Percentiles rank a stretch among this genome's conserved stretches.
Conservation (phyloP, 2,113 vertebrate species). For the Semicossyphus pulcher region DNA sequence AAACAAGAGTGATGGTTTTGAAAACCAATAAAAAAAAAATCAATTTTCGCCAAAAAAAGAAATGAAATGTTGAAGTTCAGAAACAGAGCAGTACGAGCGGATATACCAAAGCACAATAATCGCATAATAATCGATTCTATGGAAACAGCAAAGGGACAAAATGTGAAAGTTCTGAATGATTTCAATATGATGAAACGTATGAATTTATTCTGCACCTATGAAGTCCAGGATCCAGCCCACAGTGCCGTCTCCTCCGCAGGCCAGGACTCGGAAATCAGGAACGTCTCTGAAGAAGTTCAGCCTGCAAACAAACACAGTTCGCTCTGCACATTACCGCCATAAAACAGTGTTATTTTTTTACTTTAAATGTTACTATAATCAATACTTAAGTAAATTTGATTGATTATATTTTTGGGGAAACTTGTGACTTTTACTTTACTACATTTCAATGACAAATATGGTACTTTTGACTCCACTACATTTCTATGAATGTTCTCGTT, state of each 20-base stretch:
- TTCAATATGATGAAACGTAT: neutral
- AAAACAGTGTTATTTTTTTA: too few relatives aligned
- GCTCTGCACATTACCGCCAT: neutral
- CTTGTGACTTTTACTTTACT: too few relatives aligned
- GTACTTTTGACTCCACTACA: too few relatives aligned
- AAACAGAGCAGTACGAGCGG: neutral
- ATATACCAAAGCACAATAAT: neutral
- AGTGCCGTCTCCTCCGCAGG: constrained; percentile 96
- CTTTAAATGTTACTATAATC: too few relatives aligned
- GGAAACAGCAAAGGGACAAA: neutral
- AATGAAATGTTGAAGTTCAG: constrained; percentile 33
- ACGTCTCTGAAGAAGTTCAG: constrained; percentile 97
- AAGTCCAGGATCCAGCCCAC: constrained; percentile 98
- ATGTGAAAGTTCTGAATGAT: neutral
- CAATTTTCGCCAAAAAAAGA: constrained; percentile 49
- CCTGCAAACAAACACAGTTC: constrained; percentile 74
- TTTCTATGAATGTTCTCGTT: too few relatives aligned
- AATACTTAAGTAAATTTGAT: too few relatives aligned
- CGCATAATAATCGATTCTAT: too few relatives aligned
- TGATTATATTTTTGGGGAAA: too few relatives aligned
- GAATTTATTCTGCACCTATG: constrained; percentile 85
- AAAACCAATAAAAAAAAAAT: constrained; percentile 62
- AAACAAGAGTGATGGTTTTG: constrained; percentile 31
- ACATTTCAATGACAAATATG: too few relatives aligned
- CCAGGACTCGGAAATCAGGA: constrained; percentile 90